Evolutionary conservation across 2,797 vertebrate species (phyloP), one percentile per base, ranked within the genome.

Genomic region (Pitangus sulphuratus): DNA sequence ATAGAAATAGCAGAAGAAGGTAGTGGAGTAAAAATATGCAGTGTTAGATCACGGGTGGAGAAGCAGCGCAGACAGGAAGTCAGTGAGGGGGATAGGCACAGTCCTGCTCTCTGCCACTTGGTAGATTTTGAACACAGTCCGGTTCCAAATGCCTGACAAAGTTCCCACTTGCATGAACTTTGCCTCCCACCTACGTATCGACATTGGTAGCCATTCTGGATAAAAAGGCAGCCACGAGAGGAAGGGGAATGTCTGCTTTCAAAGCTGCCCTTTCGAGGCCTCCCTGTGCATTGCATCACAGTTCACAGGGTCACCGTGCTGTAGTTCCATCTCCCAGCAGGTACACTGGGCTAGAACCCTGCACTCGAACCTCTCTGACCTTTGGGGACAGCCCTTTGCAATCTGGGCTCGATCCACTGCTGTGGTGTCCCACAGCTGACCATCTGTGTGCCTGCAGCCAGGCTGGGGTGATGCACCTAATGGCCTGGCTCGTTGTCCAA

Each of bases 1-100:
- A 97, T 93, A 97, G 96, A 96, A 97, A 96, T 97, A 94, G 97
- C 97, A 96, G 97, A 97, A 96, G 95, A 86, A 92, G 74, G 82
- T 92, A 91, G 90, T 20, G 56, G 86, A 78, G 89, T 84, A 77
- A 95, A 96, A 97, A 96, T 94, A 93, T 4, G 35, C 87, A 58
- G 76, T 11, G 68, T n/a, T 89, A 83, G 90, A 88, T 90, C 74
- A 77, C 1, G 88, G 91, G 82, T 79, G 56, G 82, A 94, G 92
- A 95, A 95, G 94, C 2, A 86, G 74, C 3, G 0, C 60, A 81
- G 79, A 94, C 87, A 87, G 90, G 91, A 94, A 97, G 92, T 12
- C 75, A 74, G 24, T 1, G 60, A 47, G 75, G 54, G 37, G 26
- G 18, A 66, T 12, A 58, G 72, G 58, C 76, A 54, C 0, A 8